Conservation (phyloP, 2,888 invertebrate species). For the Pollenia angustigena region DNA sequence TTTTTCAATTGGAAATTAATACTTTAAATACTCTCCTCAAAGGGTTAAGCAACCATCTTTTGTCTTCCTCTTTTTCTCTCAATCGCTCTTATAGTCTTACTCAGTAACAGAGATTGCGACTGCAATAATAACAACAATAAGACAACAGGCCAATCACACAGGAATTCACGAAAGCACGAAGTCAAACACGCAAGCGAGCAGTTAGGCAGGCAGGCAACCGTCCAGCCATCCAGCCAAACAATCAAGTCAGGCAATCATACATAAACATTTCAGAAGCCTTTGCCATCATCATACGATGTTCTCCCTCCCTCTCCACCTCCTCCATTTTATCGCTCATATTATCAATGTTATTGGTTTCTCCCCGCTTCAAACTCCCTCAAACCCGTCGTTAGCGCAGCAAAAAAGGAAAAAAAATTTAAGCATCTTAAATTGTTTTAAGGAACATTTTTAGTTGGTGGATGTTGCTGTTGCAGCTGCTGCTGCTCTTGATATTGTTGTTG, state of each 20-base stretch:
- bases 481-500: slow-evolving; percentile 29
- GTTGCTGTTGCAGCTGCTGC: slow-evolving; percentile 17
- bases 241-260: slow-evolving; percentile 53
- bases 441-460: slow-evolving; percentile 26
- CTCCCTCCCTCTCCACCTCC: not conserved
- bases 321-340: not conserved
- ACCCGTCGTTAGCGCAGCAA: not conserved
- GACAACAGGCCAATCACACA: slow-evolving; percentile 64
- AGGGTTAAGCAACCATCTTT: slow-evolving; percentile 21
- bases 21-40: not conserved
- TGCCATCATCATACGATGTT: not conserved
- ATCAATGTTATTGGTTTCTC: slow-evolving; percentile 4
- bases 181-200: slow-evolving; percentile 48
- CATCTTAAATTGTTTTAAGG: slow-evolving; percentile 49
- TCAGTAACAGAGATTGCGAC: not conserved
- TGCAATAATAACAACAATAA: slow-evolving; percentile 6
- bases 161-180: slow-evolving; percentile 71
- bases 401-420: slow-evolving; percentile 32
- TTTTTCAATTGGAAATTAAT: not conserved
- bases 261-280: slow-evolving; percentile 50
- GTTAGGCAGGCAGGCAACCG: slow-evolving; percentile 33
- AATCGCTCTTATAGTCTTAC: not conserved
- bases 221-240: slow-evolving; percentile 48
- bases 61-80: not conserved
- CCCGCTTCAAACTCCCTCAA: slow-evolving; percentile 30